phyloP scores from a whole-genome alignment of 2,797 vertebrate genomes.

The Ciconia nigra region DNA sequence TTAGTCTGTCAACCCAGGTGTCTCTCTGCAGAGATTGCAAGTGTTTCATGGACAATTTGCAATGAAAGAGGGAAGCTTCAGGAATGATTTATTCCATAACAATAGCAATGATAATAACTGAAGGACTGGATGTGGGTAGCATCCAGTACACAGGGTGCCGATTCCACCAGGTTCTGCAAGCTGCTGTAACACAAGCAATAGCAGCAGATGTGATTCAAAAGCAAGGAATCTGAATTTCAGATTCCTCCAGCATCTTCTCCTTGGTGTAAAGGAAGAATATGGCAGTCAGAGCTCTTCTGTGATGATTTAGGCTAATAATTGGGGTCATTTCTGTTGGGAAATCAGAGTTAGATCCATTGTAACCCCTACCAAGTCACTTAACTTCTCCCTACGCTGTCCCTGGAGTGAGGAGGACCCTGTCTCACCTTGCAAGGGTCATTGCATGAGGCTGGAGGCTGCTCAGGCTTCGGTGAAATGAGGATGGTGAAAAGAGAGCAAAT shows the following conservation, averaged over 20 bases:
- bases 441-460: not conserved
- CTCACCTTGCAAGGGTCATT: not conserved
- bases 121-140: conserved; percentile 2
- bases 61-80: conserved; percentile 39
- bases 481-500: not conserved
- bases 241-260: not conserved
- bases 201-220: not conserved
- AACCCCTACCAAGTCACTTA: not conserved
- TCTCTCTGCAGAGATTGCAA: conserved; percentile 28
- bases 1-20: not conserved
- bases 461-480: not conserved
- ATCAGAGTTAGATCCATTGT: not conserved
- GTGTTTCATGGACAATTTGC: conserved; percentile 58
- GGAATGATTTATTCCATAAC: conserved; percentile 17
- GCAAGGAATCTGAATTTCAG: not conserved
- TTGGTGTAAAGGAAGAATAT: not conserved
- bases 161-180: not conserved
- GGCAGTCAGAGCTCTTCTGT: not conserved
- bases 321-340: not conserved
- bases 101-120: not conserved
- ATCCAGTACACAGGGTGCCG: not conserved
- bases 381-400: not conserved
- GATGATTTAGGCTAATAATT: not conserved
- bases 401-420: not conserved
- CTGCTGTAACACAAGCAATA: not conserved